Base-by-base conservation (phyloP, 2,888 invertebrate species). In the Eupithecia subfuscata region DNA sequence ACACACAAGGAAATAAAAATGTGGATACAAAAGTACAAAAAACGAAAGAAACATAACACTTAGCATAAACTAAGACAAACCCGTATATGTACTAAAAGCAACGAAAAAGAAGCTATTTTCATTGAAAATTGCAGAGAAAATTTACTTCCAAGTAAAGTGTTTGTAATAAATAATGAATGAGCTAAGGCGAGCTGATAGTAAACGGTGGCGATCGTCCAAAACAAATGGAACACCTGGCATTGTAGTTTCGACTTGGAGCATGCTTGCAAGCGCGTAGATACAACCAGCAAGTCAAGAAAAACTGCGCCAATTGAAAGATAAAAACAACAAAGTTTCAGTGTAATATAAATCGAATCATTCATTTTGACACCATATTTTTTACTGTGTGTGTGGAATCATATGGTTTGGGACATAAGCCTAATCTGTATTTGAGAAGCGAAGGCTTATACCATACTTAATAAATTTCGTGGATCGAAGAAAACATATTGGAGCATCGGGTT, bases 191-290 rank as follows among this genome's bases (percentile, higher is more conserved):
- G 25, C 60, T 60, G 60, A 60, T 25, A 25, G 25, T 60, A 60
- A 60, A 60, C 6, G 22, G 60, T 60, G 60, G 60, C 60, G 25
- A 60, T 1, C 12, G 60, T 25, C 60, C 60, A 60, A 60, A 60
- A 25, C 60, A 60, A 60, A 25, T 14, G 25, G 60, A 60, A 60
- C 60, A 60, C 60, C 60, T 60, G 60, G 25, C 22, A 56, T 56
- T 56, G 22, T 22, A 56, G 22, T 56, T 56, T 12, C 12, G 5
- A 56, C 11, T 56, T 56, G 22, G 22, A 56, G 3, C 11, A 56
- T 22, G 12, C 22, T 56, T 12, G 22, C 56, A 22, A 56, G 1
- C n/a, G 0, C 48, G 48, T 11, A 56, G 56, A 12, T 56, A 22
- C 56, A 56, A 56, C 22, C 11, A 22, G 52, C 6, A 52, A 52